Percentiles rank a stretch among this genome's conserved stretches.
phyloP scores from a whole-genome alignment of 2,113 vertebrate species.

The Acrocephalus arundinaceus region DNA sequence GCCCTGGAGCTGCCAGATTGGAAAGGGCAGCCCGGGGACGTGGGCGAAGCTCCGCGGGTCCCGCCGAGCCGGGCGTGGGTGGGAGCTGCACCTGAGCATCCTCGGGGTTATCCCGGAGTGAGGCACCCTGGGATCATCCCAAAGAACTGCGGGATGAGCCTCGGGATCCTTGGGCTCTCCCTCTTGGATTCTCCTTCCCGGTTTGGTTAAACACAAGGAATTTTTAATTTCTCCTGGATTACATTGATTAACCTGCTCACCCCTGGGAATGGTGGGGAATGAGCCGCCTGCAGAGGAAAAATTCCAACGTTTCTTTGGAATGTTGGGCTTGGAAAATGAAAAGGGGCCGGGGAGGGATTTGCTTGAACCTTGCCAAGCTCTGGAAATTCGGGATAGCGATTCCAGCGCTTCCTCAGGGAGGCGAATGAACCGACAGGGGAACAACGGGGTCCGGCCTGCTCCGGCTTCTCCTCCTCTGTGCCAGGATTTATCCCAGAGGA shows the following conservation, averaged over 20 bases:
- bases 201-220: not conserved
- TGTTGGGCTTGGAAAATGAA: fast-evolving
- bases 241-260: not conserved
- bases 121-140: not conserved
- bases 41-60: not conserved
- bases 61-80: fast-evolving
- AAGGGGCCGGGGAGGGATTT: not conserved
- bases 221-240: not conserved
- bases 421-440: not conserved
- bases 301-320: not conserved
- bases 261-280: fast-evolving
- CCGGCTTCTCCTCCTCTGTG: not conserved
- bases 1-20: not conserved
- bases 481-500: not conserved
- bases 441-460: not conserved
- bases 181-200: not conserved
- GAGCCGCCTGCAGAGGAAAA: not conserved
- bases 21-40: not conserved
- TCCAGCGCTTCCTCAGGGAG: not conserved
- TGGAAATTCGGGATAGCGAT: not conserved
- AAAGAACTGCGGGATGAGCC: not conserved
- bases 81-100: not conserved
- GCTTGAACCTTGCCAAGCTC: not conserved
- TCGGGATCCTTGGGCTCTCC: not conserved
- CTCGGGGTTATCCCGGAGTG: not conserved